Base-by-base conservation (phyloP, 2,797 vertebrate genomes). In the Danio aesculapii region DNA sequence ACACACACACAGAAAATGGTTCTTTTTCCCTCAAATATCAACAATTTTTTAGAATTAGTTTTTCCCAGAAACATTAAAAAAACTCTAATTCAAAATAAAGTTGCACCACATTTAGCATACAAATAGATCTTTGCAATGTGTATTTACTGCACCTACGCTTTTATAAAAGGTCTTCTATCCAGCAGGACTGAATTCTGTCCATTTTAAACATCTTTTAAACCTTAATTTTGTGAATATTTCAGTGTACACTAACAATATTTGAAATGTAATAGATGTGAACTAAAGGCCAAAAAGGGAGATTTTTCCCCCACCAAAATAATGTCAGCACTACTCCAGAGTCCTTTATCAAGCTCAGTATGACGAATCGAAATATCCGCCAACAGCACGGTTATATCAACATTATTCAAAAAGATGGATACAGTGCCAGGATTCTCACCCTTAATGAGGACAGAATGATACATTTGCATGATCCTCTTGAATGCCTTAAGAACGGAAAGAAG, bases 371-470 rank as follows among this genome's bases (percentile, higher is more conserved):
- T 41, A 59, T 44, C 39, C 50, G n/a, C 14, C n/a, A 62, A 58
- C 58, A 58, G 64, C 67, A 69, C n/a, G 5, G 30, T 64, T 49
- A 46, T 61, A 74, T 68, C 81, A 72, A 57, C 59, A 47, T 77
- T 77, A 53, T 81, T 84, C 67, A 62, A 70, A 50, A 69, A 62
- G 50, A 59, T 57, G 63, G 52, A 53, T 62, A 10, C 30, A 52
- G 62, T 74, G 75, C 11, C 62, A 61, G 49, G 41, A 13, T 74
- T 68, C 62, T 71, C 58, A 58, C 63, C 61, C 78, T 78, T 84
- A 84, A 84, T 84, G 79, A 81, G 76, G 69, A 73, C 61, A 63
- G 83, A 84, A 62, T 50, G 69, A 71, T 63, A 81, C 83, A 84
- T 84, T 84, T 84, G 80, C 84, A 78, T 81, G 75, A 83, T 82